phyloP scores from a whole-genome alignment of 1,140 invertebrate genomes.

The Dufourea novaeangliae region DNA sequence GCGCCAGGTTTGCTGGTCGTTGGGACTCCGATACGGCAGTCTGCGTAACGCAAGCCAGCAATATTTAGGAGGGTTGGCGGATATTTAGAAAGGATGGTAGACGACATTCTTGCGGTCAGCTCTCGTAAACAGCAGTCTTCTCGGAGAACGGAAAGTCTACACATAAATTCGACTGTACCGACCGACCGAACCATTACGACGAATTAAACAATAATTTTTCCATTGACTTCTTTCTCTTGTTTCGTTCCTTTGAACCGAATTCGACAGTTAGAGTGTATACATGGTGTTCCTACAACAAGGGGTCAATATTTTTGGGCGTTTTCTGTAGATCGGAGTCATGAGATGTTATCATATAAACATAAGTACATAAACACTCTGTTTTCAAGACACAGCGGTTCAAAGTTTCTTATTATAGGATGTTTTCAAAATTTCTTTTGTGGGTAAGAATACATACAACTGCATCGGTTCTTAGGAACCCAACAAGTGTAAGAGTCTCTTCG shows the following conservation, averaged over 20 bases:
- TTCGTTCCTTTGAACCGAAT: conserved; percentile 19
- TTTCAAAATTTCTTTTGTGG: too few relatives aligned
- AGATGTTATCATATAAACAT: too few relatives aligned
- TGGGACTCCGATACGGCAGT: conserved; percentile 54
- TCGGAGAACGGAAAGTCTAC: conserved; percentile 44
- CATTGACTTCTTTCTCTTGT: conserved; percentile 37
- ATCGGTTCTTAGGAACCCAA: too few relatives aligned
- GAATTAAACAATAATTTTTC: conserved; percentile 75
- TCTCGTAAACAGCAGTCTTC: conserved; percentile 72
- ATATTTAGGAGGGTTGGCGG: conserved; percentile 57
- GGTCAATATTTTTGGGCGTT: too few relatives aligned
- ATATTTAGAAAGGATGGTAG: conserved; percentile 50
- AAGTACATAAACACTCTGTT: too few relatives aligned
- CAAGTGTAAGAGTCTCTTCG: too few relatives aligned
- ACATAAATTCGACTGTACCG: conserved; percentile 70
- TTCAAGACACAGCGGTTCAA: too few relatives aligned
- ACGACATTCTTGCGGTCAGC: conserved; percentile 77
- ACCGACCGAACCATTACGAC: conserved; percentile 67
- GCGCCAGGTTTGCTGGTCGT: conserved; percentile 36
- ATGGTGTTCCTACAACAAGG: too few relatives aligned
- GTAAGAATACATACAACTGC: too few relatives aligned
- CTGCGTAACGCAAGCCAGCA: conserved; percentile 52
- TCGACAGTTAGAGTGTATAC: too few relatives aligned
- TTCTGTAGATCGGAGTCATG: too few relatives aligned
- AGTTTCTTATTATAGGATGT: too few relatives aligned